Base-by-base conservation (phyloP, 1,140 invertebrate species). In the Mylabris phalerata region DNA sequence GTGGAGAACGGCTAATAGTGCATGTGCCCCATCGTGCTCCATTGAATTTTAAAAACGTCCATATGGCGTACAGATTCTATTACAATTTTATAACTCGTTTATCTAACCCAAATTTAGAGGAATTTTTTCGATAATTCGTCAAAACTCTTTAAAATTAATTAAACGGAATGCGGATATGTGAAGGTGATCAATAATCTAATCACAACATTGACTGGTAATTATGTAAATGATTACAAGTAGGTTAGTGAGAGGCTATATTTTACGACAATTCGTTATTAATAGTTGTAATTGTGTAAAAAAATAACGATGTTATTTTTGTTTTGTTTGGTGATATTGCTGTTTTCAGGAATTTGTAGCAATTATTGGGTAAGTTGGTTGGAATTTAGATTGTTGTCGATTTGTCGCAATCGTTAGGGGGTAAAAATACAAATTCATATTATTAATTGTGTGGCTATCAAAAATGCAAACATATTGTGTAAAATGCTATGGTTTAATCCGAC, bases 181-280 rank as follows among this genome's bases (percentile, higher is more conserved):
- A 52, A 49, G 44, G 50, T 50, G 48, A 59, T 59, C 50, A 59
- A 59, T 59, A 50, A 47, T 58, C 56, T 40, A 62, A 58, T 54
- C 41, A 54, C 42, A 54, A 54, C 45, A 58, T 38, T 55, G 38
- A 63, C 44, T 54, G 52, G 61, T 64, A 64, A 64, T 64, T 61
- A 64, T 61, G 59, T 61, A 59, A 61, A 64, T 64, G 50, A 19
- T 26, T 39, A 39, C 50, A 64, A 64, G 59, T 64, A 61, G 63
- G 63, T 61, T 64, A 64, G 59, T 59, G 63, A 61, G 63, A 59
- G 59, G 59, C 51, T 51, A 51, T 58, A 58, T 61, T 64, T 60
- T 61, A 61, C 47, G 32, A 32, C 59, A 48, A 39, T 47, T 50
- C 55, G 56, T 59, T 62, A 58, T 62, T 5, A 5, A 59, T 62